Evolutionary conservation across 2,113 vertebrate species (phyloP), one percentile per base, ranked within the genome.

Genomic region (Callocephalon fimbriatum): DNA sequence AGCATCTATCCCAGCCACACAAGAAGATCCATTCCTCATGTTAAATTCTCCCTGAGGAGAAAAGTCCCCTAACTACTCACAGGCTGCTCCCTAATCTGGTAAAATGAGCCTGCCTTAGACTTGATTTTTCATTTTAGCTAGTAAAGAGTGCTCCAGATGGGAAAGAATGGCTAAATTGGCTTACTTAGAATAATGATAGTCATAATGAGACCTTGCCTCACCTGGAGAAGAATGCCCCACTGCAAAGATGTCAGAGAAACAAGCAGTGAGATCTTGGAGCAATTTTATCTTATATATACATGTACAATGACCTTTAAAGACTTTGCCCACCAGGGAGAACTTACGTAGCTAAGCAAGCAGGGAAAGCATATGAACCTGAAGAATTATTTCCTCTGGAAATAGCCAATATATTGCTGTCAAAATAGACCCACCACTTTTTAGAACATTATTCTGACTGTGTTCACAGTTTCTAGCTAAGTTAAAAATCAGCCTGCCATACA

Each of bases 201-300:
- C 70, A 42, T 90, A 88, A 95, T 38, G 84, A 96, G 90, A 61
- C 59, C 45, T 90, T 25, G 19, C 40, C 68, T 92, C 59, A 94
- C 82, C 93, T 93, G 59, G 10, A 92, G 78, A 59, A 79, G 75
- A 71, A 80, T 6, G 37, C 10, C 45, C 58, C 74, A 25, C 6
- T 68, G 75, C 62, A 76, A 88, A 88, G 76, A 27, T 62, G 47
- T 38, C 88, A 75, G 58, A 26, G 50, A 42, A 76, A 88, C 16
- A 61, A 70, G 81, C 81, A 85, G 75, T 12, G 54, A 70, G 67
- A 79, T 70, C 37, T 86, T 71, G 59, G 26, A 86, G 82, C 47
- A 83, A 22, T 92, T 80, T 88, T 29, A 9, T 73, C 29, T 91
- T 74, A 65, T 40, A 59, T 8, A 27, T 45, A 93, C 62, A 67